These are phyloP conservation scores for Melanostoma mellinum DNA, from an alignment of 2,888 invertebrate genomes.

Conservation along the genomic window DNA sequence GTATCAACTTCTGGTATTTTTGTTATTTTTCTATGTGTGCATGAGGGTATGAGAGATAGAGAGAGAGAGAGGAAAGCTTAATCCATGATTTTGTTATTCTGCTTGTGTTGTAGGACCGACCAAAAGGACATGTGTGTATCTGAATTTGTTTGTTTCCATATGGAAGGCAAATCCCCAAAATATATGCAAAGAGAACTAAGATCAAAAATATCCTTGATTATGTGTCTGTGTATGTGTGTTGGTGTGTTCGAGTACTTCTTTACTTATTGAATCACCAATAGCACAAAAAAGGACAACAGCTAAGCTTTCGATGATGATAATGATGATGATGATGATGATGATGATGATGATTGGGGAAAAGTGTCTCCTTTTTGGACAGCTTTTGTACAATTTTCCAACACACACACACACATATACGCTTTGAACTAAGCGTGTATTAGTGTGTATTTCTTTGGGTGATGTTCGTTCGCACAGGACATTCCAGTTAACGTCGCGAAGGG, in stretches of 20 bases:
- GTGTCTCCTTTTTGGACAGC: slow-evolving; percentile 31
- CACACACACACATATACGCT: background rate
- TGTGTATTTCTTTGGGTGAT: slow-evolving; percentile 58
- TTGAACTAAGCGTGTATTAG: slow-evolving; percentile 30
- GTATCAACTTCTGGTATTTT: background rate
- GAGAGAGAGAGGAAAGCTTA: slow-evolving; percentile 31
- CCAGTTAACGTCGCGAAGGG: slow-evolving; percentile 67
- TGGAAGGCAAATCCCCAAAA: slow-evolving; percentile 10
- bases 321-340: slow-evolving; percentile 17
- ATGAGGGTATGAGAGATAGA: background rate
- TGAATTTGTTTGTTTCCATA: slow-evolving; percentile 38
- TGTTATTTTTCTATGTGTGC: slow-evolving; percentile 8
- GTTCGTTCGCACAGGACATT: slow-evolving; percentile 54
- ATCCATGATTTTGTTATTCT: slow-evolving; percentile 14
- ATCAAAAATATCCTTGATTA: slow-evolving; percentile 45
- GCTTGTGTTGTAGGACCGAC: background rate
- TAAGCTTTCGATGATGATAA: slow-evolving; percentile 52
- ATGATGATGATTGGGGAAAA: slow-evolving; percentile 39
- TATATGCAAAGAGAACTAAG: slow-evolving; percentile 6
- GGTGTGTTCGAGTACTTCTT: slow-evolving; percentile 23
- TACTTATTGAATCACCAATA: slow-evolving; percentile 30
- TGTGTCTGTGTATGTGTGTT: background rate
- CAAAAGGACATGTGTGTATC: slow-evolving; percentile 40
- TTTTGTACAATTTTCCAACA: slow-evolving; percentile 29
- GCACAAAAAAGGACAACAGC: slow-evolving; percentile 37